Evolutionary conservation across 2,113 vertebrate genomes (phyloP).

Genomic region (Myotis yumanensis): DNA sequence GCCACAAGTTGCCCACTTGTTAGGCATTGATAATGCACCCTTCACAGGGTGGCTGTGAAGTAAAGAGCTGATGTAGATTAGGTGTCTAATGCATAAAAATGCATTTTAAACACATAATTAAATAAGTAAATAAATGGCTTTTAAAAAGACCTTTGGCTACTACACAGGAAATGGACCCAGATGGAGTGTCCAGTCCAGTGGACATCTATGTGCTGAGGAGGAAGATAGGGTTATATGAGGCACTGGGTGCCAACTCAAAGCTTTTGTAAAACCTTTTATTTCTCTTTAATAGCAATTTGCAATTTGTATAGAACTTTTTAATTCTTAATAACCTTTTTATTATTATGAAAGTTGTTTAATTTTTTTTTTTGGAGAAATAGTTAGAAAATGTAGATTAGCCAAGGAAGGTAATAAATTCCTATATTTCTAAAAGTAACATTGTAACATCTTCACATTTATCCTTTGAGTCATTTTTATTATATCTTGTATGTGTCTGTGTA

Average conservation of each 20-base stretch:
- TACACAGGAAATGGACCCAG: background rate
- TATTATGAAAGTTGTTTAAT: background rate
- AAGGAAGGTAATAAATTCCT: background rate
- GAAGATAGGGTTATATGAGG: background rate
- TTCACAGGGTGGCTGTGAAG: background rate
- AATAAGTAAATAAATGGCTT: background rate
- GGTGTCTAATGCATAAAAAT: background rate
- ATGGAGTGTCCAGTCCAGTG: background rate
- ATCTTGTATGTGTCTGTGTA: background rate
- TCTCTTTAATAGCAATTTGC: background rate
- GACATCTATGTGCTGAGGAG: background rate
- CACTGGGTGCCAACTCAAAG: background rate
- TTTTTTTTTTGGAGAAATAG: background rate
- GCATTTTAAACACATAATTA: background rate
- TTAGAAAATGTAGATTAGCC: slow-evolving; percentile 4
- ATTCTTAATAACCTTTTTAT: background rate
- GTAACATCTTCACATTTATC: background rate
- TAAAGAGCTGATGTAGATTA: background rate
- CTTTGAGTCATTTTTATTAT: background rate
- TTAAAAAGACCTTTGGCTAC: background rate
- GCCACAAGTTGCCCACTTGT: background rate
- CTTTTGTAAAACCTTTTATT: background rate
- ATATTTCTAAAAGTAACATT: background rate
- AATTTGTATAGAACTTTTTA: background rate
- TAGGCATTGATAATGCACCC: background rate